These are phyloP conservation scores for Cherax quadricarinatus DNA, from an alignment of 1,140 invertebrate genomes.

Conservation along the genomic window DNA sequence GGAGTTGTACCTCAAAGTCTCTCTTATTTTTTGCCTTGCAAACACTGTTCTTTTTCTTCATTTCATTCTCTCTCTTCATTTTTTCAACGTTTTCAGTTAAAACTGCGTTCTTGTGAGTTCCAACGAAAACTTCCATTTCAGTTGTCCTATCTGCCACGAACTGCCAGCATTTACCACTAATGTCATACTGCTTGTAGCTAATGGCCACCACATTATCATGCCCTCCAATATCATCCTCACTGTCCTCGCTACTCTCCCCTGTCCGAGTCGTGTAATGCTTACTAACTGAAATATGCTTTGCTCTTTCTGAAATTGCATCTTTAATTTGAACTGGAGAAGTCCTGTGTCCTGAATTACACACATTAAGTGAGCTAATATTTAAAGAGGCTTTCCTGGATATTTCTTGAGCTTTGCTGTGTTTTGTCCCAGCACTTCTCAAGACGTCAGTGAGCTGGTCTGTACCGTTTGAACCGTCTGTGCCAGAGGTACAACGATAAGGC, in stretches of 20 bases:
- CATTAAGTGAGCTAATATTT: neutral
- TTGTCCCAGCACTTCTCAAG: neutral
- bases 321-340: too few relatives aligned
- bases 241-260: conserved; percentile 42
- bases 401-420: neutral
- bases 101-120: neutral
- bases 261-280: conserved; percentile 24
- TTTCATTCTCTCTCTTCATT: neutral
- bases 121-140: neutral
- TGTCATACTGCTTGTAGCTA: conserved; percentile 29
- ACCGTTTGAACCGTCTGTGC: neutral
- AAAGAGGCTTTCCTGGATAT: neutral
- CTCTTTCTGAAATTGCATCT: neutral
- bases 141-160: neutral
- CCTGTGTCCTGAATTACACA: neutral
- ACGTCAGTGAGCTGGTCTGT: neutral
- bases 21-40: neutral
- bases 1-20: neutral
- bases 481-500: neutral
- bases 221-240: conserved; percentile 1
- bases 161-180: conserved; percentile 1
- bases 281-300: neutral
- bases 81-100: neutral
- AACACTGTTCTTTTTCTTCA: neutral
- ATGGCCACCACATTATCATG: conserved; percentile 7